phyloP scores from a whole-genome alignment of 2,113 vertebrate genomes.

The Galeopterus variegatus region DNA sequence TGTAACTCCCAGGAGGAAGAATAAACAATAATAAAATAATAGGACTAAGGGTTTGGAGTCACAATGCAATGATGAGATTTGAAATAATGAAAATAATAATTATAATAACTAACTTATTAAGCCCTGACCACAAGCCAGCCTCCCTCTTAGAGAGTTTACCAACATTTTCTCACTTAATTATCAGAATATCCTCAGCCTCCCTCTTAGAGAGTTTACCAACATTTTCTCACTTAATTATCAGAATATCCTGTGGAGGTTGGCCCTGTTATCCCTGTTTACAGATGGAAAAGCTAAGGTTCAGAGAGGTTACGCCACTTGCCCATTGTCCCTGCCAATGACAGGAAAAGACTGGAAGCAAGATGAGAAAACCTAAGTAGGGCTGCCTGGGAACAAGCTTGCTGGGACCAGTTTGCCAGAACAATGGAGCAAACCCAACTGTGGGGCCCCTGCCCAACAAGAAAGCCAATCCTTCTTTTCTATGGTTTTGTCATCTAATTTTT shows the following conservation, averaged over 20 bases:
- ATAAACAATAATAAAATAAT: not conserved
- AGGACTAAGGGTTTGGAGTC: not conserved
- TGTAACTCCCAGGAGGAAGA: not conserved
- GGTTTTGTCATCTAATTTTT: not conserved
- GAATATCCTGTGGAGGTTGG: not conserved
- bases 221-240: not conserved
- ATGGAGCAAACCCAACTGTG: not conserved
- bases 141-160: not conserved
- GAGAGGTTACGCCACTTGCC: not conserved
- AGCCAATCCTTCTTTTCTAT: not conserved
- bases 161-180: not conserved
- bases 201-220: fast-evolving
- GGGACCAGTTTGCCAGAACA: not conserved
- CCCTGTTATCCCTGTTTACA: not conserved
- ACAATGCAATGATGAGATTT: not conserved
- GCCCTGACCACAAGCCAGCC: not conserved
- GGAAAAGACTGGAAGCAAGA: not conserved
- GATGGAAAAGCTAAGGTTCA: not conserved
- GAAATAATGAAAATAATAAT: not conserved
- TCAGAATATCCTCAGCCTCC: not conserved
- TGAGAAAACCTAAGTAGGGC: too few species aligned
- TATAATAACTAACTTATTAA: not conserved
- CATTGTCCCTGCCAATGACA: fast-evolving
- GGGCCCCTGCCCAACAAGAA: not conserved
- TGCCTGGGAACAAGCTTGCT: not conserved